Conservation (phyloP, 2,888 invertebrate genomes). For the Liopterus haemorrhoidalis region DNA sequence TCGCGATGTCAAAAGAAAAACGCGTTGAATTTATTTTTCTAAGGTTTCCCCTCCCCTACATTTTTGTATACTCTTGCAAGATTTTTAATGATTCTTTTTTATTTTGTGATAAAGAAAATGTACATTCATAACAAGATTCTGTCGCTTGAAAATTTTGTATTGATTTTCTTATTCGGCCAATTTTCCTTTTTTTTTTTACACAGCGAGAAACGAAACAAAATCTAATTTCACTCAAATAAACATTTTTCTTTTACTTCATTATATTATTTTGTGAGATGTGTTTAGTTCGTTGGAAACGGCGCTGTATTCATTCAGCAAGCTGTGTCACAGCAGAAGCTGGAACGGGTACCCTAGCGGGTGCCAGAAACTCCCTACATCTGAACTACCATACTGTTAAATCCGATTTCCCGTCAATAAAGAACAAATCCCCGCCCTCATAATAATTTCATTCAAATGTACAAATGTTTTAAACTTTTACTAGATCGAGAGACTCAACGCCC, state of each 20-base stretch:
- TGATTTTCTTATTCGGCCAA: constrained; percentile 23
- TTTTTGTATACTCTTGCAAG: no score
- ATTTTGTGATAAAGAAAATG: constrained; percentile 12
- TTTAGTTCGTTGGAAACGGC: constrained; percentile 37
- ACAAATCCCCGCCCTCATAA: constrained; percentile 9
- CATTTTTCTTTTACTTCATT: constrained; percentile 47
- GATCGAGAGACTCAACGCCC: no score
- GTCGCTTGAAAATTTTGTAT: constrained; percentile 20
- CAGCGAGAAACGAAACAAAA: constrained; percentile 40
- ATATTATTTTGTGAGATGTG: constrained; percentile 44
- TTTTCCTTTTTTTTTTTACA: constrained; percentile 20
- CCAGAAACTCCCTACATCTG: background rate
- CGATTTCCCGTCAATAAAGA: constrained; percentile 14
- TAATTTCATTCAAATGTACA: constrained; percentile 13
- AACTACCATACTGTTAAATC: constrained; percentile 15
- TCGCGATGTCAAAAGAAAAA: constrained; percentile 22
- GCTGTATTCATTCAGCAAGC: no score
- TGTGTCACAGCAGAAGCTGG: background rate
- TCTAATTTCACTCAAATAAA: constrained; percentile 49
- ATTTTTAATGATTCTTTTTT: no score
- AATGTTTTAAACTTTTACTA: no score
- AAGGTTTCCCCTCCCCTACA: no score
- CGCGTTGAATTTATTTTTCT: constrained; percentile 17
- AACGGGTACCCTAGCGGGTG: background rate
- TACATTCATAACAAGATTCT: constrained; percentile 23